phyloP scores from a whole-genome alignment of 1,140 invertebrate genomes.

The Drosophila seguyi region DNA sequence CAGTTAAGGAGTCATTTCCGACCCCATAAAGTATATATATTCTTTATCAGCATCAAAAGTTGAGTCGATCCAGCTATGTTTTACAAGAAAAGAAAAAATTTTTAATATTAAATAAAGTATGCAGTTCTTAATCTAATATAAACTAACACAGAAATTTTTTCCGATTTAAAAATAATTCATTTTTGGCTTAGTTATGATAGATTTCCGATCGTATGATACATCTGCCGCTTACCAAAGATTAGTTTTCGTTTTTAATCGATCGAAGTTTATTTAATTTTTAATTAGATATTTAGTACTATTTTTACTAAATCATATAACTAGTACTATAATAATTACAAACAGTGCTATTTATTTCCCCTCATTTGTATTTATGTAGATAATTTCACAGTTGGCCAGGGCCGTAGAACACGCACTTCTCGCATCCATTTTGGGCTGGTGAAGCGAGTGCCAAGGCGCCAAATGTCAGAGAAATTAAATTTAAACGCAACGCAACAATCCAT shows the following conservation, averaged over 20 bases:
- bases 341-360: neutral
- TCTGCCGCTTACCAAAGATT: too few relatives aligned
- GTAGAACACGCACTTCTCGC: constrained; percentile 70
- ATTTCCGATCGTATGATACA: neutral
- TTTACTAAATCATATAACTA: neutral
- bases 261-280: neutral
- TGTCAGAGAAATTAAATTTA: constrained; percentile 83
- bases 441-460: constrained; percentile 73
- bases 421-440: constrained; percentile 68
- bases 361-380: constrained; percentile 64
- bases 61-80: neutral
- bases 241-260: neutral
- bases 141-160: too few relatives aligned
- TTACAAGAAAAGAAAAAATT: neutral
- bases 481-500: constrained; percentile 83
- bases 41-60: neutral
- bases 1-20: neutral
- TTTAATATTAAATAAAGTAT: too few relatives aligned
- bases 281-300: neutral
- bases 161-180: neutral
- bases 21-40: too few relatives aligned
- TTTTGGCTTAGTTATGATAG: neutral
- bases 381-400: constrained; percentile 74
- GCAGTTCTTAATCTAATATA: too few relatives aligned
- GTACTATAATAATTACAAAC: too few relatives aligned